A percentile compares a stretch with the other conserved stretches of the same genome.
Evolutionary conservation across 2,888 invertebrate genomes (phyloP).

Genomic region (Cremastobaeus sp.): DNA sequence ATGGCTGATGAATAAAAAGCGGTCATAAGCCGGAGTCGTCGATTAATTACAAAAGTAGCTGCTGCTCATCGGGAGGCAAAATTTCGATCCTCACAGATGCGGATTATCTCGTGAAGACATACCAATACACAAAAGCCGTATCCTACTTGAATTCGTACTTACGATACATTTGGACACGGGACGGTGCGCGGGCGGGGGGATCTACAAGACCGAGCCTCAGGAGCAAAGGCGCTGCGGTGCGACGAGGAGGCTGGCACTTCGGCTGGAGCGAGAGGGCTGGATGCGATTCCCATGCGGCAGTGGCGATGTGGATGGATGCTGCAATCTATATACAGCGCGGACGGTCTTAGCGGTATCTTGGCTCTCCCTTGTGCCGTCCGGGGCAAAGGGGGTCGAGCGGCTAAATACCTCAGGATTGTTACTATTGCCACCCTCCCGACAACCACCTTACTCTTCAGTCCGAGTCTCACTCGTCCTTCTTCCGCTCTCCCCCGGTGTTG

Average conservation of each 20-base stretch:
- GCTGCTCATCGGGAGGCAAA: not conserved
- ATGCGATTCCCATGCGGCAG: constrained; percentile 67
- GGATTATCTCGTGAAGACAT: constrained; percentile 59
- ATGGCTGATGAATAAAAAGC: too few relatives aligned
- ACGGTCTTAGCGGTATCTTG: constrained; percentile 78
- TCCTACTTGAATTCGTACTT: constrained; percentile 61
- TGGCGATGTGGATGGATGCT: constrained; percentile 73
- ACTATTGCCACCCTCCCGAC: constrained; percentile 74
- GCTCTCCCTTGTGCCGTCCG: constrained; percentile 72
- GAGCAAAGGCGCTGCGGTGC: constrained; percentile 54
- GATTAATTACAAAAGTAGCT: too few relatives aligned
- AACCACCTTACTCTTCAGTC: constrained; percentile 63
- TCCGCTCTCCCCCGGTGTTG: constrained; percentile 28
- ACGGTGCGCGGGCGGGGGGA: constrained; percentile 32
- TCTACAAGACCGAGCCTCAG: constrained; percentile 48
- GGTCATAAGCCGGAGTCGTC: too few relatives aligned
- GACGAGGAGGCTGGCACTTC: constrained; percentile 56
- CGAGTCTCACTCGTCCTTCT: constrained; percentile 63
- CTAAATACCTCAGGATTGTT: constrained; percentile 79
- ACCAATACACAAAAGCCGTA: constrained; percentile 60
- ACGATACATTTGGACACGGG: constrained; percentile 59
- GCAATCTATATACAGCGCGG: constrained; percentile 69
- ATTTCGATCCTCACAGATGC: constrained; percentile 39
- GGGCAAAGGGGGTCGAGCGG: constrained; percentile 65
- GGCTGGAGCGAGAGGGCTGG: constrained; percentile 65